Conservation (phyloP, 2,888 invertebrate genomes). For the Cataglyphis livida region DNA sequence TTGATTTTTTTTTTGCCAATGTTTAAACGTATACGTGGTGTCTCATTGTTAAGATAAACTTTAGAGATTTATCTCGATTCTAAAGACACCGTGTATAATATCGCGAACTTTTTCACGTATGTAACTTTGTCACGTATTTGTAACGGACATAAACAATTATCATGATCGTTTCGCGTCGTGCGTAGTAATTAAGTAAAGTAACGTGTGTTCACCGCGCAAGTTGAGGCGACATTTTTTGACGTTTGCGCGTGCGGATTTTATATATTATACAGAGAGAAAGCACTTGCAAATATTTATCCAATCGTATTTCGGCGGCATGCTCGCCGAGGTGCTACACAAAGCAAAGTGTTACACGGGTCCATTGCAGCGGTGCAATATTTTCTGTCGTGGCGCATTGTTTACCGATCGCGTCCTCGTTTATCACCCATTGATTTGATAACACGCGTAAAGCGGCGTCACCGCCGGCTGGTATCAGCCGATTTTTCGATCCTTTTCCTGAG, state of each 20-base stretch:
- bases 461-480: neutral
- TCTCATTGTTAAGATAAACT: neutral
- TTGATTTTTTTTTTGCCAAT: neutral
- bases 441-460: constrained; percentile 24
- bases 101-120: neutral
- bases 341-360: constrained; percentile 37
- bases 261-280: constrained; percentile 23
- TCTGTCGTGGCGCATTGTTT: constrained; percentile 17
- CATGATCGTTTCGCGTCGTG: neutral
- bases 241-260: constrained; percentile 9
- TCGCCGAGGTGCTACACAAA: constrained; percentile 30
- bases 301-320: constrained; percentile 40
- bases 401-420: constrained; percentile 44
- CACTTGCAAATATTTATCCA: constrained; percentile 43
- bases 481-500: constrained; percentile 29
- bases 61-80: neutral
- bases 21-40: neutral
- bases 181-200: constrained; percentile 15
- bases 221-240: constrained; percentile 4
- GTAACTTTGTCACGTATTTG: neutral
- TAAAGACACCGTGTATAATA: neutral
- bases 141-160: constrained; percentile 2
- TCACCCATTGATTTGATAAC: constrained; percentile 44
- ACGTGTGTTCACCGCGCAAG: neutral
- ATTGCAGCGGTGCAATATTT: constrained; percentile 47